Conservation (phyloP, 2,113 vertebrate species). For the Sinocyclocheilus rhinocerous region DNA sequence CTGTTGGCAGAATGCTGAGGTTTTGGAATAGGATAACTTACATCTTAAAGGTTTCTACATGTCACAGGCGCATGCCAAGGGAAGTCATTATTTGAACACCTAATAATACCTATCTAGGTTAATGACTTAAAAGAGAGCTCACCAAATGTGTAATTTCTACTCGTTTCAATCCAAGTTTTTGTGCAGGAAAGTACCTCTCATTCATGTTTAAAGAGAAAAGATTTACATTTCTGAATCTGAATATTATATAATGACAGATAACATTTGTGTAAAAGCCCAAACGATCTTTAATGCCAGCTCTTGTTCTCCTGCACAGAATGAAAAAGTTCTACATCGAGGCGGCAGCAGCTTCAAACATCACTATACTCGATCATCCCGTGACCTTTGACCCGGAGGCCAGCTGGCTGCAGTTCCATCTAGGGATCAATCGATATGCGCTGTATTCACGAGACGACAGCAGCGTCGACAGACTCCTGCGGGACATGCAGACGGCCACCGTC, state of each 20-base stretch:
- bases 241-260: neutral
- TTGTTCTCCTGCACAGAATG: slow-evolving; percentile 62
- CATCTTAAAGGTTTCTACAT: neutral
- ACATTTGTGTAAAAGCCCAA: too few relatives aligned
- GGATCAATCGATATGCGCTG: slow-evolving; percentile 84
- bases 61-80: neutral
- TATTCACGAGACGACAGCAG: slow-evolving; percentile 80
- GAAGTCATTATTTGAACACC: neutral
- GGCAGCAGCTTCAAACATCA: slow-evolving; percentile 67
- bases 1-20: neutral
- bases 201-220: neutral
- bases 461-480: slow-evolving; percentile 76
- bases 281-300: neutral
- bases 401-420: slow-evolving; percentile 93
- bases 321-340: slow-evolving; percentile 71
- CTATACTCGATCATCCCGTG: slow-evolving; percentile 61
- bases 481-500: slow-evolving; percentile 75
- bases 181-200: neutral
- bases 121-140: neutral
- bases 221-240: neutral
- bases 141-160: neutral
- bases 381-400: slow-evolving; percentile 77
- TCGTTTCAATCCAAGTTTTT: neutral
- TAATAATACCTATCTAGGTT: neutral
- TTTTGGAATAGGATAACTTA: neutral